phyloP scores from a whole-genome alignment of 2,113 vertebrate species.

The Melanostigma gelatinosum region DNA sequence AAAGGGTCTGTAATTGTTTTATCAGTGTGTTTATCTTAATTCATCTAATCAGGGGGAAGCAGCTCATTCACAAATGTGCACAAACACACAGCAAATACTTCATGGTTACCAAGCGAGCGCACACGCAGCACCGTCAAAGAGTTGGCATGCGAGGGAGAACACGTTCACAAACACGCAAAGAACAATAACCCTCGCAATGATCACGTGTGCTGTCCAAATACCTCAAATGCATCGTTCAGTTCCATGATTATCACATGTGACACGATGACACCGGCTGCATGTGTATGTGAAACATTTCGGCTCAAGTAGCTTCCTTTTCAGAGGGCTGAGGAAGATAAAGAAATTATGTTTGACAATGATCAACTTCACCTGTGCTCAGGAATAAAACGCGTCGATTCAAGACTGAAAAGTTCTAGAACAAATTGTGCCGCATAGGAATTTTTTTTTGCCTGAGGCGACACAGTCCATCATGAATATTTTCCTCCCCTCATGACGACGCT shows the following conservation, averaged over 20 bases:
- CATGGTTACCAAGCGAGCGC: conserved; percentile 14
- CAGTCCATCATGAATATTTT: conserved; percentile 45
- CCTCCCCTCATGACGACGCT: conserved; percentile 40
- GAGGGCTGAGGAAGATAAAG: background rate
- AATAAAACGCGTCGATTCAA: background rate
- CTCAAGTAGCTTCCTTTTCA: background rate
- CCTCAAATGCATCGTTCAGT: conserved; percentile 34
- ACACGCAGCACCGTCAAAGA: conserved; percentile 18
- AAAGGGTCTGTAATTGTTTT: background rate
- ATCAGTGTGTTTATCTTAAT: background rate
- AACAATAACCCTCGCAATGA: conserved; percentile 21
- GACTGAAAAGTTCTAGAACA: background rate
- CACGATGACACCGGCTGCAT: conserved; percentile 7
- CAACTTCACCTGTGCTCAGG: background rate
- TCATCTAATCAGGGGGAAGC: conserved; percentile 11
- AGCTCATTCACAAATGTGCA: background rate
- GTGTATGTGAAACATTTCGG: background rate
- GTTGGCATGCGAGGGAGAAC: conserved; percentile 37
- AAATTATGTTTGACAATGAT: background rate
- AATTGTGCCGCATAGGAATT: conserved; percentile 11
- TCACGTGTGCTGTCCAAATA: conserved; percentile 38
- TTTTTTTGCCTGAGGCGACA: conserved; percentile 39
- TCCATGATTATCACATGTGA: conserved; percentile 35
- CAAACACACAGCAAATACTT: conserved; percentile 1
- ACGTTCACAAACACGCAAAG: conserved; percentile 10